Conservation (phyloP, 2,113 vertebrate species). For the Heptranchias perlo region DNA sequence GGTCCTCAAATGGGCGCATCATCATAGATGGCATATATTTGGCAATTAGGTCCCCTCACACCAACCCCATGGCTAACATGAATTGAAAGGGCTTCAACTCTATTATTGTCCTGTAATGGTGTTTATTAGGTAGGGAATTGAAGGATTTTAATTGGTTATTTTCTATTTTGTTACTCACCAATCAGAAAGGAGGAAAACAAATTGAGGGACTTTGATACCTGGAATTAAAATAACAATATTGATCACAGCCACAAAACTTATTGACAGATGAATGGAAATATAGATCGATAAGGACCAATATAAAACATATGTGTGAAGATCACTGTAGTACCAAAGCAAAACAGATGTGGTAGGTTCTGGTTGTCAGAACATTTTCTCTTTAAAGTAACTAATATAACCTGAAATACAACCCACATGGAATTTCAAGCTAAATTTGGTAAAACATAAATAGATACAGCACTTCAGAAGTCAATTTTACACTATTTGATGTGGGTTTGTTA, state of each 20-base stretch:
- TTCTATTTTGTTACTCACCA: too few species aligned
- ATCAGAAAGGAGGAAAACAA: neutral
- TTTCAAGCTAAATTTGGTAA: slow-evolving; percentile 16
- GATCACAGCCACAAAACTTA: neutral
- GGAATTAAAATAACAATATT: neutral
- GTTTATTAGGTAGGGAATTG: neutral
- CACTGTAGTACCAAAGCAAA: neutral
- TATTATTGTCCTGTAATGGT: neutral
- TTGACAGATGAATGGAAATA: neutral
- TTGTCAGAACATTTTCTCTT: neutral
- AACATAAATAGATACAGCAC: neutral
- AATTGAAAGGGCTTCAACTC: neutral
- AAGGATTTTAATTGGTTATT: neutral
- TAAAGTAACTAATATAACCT: neutral
- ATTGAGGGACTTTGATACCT: neutral
- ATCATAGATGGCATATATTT: neutral
- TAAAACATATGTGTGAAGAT: neutral
- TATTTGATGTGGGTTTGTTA: slow-evolving; percentile 1
- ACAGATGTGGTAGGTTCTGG: neutral
- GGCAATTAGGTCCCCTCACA: neutral
- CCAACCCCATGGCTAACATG: neutral
- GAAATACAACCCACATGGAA: slow-evolving; percentile 9
- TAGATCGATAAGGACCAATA: neutral
- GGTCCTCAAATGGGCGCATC: neutral
- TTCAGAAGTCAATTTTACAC: slow-evolving; percentile 22